These are phyloP conservation scores for Apis dorsata DNA, from an alignment of 1,140 invertebrate species.

Conservation along the genomic window DNA sequence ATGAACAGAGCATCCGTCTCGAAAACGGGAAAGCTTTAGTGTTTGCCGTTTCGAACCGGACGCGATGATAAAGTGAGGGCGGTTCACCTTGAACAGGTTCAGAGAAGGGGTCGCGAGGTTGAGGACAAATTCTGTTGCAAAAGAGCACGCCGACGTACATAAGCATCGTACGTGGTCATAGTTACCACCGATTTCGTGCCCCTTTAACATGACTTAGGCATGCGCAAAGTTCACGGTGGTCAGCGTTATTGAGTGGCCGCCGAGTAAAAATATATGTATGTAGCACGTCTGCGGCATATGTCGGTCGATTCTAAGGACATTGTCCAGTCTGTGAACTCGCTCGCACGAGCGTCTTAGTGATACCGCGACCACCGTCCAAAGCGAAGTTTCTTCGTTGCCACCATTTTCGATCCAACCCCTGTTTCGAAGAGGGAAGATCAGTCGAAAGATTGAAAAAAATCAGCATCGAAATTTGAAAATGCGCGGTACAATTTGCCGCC, in stretches of 20 bases:
- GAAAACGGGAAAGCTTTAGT: background rate
- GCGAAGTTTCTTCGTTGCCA: background rate
- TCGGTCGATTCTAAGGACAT: conserved; percentile 70
- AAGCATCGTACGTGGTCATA: conserved; percentile 19
- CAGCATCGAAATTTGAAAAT: background rate
- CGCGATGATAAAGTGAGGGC: background rate
- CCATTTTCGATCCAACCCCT: background rate
- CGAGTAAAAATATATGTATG: conserved; percentile 69
- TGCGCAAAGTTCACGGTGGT: conserved; percentile 73
- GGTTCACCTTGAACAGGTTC: conserved; percentile 63
- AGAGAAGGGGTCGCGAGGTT: conserved; percentile 21
- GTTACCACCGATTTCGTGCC: conserved; percentile 49
- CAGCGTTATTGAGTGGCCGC: conserved; percentile 78
- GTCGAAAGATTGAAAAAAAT: background rate
- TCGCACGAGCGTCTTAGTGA: conserved; percentile 51
- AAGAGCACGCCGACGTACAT: conserved; percentile 21
- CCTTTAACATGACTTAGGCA: conserved; percentile 62
- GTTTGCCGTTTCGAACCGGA: background rate
- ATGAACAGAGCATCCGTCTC: too few relatives aligned
- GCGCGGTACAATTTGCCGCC: background rate
- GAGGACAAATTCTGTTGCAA: conserved; percentile 22
- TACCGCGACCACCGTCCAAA: conserved; percentile 54
- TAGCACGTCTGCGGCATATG: conserved; percentile 66
- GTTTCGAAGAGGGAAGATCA: background rate
- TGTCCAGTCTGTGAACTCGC: conserved; percentile 71